These are phyloP conservation scores for Aphidoletes aphidimyza DNA, from an alignment of 2,888 invertebrate species.

Conservation along the genomic window DNA sequence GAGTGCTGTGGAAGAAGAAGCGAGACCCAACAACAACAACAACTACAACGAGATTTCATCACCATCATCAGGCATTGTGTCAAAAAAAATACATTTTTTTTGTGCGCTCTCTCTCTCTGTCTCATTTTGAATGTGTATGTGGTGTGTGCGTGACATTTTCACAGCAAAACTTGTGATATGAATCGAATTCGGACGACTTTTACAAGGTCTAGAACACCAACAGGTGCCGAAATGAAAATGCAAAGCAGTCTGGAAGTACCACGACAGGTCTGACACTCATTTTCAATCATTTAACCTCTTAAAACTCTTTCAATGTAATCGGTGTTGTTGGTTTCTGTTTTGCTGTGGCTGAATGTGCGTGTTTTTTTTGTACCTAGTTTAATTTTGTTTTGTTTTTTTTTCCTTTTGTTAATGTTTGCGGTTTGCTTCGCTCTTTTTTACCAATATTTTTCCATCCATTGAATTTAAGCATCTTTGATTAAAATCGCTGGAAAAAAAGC, in stretches of 20 bases:
- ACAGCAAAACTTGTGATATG: constrained; percentile 60
- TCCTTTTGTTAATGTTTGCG: neutral
- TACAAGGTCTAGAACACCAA: constrained; percentile 87
- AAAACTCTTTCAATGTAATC: neutral
- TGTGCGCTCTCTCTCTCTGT: neutral
- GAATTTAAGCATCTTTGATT: neutral
- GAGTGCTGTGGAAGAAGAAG: too few relatives aligned
- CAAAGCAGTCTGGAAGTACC: constrained; percentile 92
- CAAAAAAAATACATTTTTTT: too few relatives aligned
- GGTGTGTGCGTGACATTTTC: constrained; percentile 38
- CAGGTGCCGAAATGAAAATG: constrained; percentile 90
- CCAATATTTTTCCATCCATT: neutral
- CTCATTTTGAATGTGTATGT: constrained; percentile 10
- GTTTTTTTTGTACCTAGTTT: neutral
- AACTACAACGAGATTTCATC: neutral
- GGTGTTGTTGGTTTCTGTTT: neutral
- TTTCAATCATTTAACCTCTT: constrained; percentile 26
- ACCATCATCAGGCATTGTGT: constrained; percentile 26
- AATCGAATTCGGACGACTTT: constrained; percentile 81
- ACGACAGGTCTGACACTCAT: constrained; percentile 72
- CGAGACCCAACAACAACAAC: too few relatives aligned
- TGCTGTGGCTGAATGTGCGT: neutral
- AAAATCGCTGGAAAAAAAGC: too few relatives aligned
- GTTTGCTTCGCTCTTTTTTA: neutral
- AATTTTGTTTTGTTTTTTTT: neutral